Conservation (phyloP, 2,888 invertebrate species). For the Synergus umbraculus region DNA sequence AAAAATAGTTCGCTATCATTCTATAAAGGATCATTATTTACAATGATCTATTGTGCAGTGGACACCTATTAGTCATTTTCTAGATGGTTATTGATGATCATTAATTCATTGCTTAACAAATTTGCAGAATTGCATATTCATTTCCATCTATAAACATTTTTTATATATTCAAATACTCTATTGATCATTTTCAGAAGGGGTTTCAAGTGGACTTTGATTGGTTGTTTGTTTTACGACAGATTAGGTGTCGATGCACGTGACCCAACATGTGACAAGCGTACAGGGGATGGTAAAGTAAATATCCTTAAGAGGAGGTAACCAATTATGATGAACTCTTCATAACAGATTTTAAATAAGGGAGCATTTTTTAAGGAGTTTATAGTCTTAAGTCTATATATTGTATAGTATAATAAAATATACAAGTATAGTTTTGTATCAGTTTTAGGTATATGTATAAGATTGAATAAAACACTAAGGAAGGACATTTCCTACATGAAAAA, state of each 20-base stretch:
- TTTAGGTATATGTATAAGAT: too few relatives aligned
- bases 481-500: neutral
- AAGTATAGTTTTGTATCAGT: neutral
- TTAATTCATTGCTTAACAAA: neutral
- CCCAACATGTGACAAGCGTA: slow-evolving; percentile 72
- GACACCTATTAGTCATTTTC: too few relatives aligned
- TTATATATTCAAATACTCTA: slow-evolving; percentile 24
- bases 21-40: too few relatives aligned
- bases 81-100: too few relatives aligned
- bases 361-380: neutral
- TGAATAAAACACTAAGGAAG: neutral
- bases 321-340: neutral
- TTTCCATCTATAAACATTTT: neutral
- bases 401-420: too few relatives aligned
- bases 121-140: neutral
- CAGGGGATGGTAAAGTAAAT: slow-evolving; percentile 16
- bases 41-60: too few relatives aligned
- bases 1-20: too few relatives aligned
- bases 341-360: neutral
- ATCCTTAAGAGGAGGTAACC: slow-evolving; percentile 1
- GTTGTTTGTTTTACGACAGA: slow-evolving; percentile 70
- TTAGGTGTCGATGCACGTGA: slow-evolving; percentile 71
- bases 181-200: slow-evolving; percentile 38
- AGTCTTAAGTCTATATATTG: too few relatives aligned
- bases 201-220: slow-evolving; percentile 62